Evolutionary conservation across 2,113 vertebrate species (phyloP).

Genomic region (Epinephelus fuscoguttatus): DNA sequence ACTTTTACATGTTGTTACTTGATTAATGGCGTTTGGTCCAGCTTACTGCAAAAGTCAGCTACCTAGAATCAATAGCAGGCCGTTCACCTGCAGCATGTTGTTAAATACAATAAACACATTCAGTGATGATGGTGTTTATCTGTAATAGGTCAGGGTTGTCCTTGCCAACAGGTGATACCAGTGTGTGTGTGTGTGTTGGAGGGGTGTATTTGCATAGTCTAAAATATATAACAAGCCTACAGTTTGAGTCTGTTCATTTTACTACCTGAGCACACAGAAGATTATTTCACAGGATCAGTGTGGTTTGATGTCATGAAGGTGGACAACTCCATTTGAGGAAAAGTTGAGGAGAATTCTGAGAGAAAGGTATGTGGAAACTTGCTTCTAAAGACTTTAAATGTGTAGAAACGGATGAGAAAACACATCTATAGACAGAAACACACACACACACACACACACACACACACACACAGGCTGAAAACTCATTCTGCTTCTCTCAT

Average conservation of each 20-base stretch:
- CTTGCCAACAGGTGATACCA: slow-evolving; percentile 23
- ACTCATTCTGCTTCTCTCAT: slow-evolving; percentile 58
- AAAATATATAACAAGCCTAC: slow-evolving; percentile 29
- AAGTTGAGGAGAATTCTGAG: neutral
- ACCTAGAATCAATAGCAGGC: neutral
- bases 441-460: neutral
- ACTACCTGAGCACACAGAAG: slow-evolving; percentile 23
- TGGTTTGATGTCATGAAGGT: neutral
- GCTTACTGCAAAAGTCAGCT: neutral
- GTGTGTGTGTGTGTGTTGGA: neutral
- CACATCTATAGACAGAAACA: neutral
- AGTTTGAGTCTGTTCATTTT: slow-evolving; percentile 54
- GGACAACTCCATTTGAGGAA: slow-evolving; percentile 1
- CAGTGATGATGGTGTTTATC: slow-evolving; percentile 4
- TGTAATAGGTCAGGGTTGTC: neutral
- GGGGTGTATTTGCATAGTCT: slow-evolving; percentile 67
- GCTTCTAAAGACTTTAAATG: neutral
- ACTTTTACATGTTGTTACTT: too few species aligned
- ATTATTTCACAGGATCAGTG: neutral
- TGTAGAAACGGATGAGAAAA: neutral
- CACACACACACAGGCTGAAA: slow-evolving; percentile 18
- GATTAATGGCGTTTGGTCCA: neutral
- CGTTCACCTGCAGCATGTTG: neutral
- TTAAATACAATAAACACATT: slow-evolving; percentile 10
- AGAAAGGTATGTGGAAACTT: slow-evolving; percentile 21